These are phyloP conservation scores for Anastrepha ludens DNA, from an alignment of 1,140 invertebrate genomes.

Conservation along the genomic window DNA sequence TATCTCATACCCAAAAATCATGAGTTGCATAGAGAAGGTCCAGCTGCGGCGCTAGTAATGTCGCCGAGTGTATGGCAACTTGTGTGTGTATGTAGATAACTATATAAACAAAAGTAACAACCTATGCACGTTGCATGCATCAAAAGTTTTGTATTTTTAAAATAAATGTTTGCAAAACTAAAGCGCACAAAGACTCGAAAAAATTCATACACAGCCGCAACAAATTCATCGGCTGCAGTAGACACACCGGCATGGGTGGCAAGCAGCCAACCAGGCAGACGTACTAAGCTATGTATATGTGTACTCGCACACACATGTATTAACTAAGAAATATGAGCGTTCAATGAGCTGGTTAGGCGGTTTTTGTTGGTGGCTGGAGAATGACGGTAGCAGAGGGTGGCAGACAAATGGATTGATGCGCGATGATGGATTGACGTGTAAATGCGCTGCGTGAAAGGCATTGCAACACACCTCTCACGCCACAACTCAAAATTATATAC, in stretches of 20 bases:
- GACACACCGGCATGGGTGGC: background rate
- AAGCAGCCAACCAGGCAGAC: background rate
- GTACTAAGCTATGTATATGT: background rate
- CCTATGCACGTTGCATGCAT: no score
- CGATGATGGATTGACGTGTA: constrained; percentile 27
- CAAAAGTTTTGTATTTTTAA: no score
- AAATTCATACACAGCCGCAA: no score
- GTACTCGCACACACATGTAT: background rate
- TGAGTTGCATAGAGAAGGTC: no score
- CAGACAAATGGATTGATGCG: constrained; percentile 22
- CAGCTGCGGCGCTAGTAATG: no score
- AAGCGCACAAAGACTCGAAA: no score
- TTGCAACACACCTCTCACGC: background rate
- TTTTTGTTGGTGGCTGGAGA: background rate
- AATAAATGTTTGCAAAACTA: no score
- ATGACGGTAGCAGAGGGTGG: background rate
- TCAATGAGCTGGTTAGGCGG: background rate
- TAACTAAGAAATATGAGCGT: background rate
- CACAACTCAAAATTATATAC: background rate
- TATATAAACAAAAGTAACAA: no score
- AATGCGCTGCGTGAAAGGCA: constrained; percentile 15
- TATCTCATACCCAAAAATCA: no score
- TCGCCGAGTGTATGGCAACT: no score
- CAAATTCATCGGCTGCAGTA: background rate
- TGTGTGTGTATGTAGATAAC: no score